Evolutionary conservation across 2,113 vertebrate genomes (phyloP).

Genomic region (Lampris incognitus): DNA sequence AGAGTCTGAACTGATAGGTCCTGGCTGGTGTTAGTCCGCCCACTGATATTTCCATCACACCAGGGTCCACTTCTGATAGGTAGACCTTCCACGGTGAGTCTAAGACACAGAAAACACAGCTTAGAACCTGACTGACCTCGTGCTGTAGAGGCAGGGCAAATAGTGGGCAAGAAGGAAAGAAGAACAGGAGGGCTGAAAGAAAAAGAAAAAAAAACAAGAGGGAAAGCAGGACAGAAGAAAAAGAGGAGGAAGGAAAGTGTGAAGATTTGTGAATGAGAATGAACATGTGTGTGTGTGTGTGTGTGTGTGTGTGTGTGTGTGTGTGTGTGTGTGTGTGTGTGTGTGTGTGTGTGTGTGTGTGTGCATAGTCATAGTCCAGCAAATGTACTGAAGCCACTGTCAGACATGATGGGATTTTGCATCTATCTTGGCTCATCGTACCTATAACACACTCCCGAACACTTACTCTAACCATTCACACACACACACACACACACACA

Average conservation of each 20-base stretch:
- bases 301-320: slow-evolving; percentile 10
- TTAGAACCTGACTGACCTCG: slow-evolving; percentile 50
- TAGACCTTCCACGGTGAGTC: slow-evolving; percentile 98
- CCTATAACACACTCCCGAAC: slow-evolving; percentile 26
- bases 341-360: slow-evolving; percentile 5
- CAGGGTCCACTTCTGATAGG: slow-evolving; percentile 86
- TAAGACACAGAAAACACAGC: slow-evolving; percentile 66
- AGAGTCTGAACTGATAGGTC: slow-evolving; percentile 95
- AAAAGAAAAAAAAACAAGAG: background rate
- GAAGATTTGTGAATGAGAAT: background rate
- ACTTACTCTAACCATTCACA: slow-evolving; percentile 15
- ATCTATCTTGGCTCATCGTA: slow-evolving; percentile 33
- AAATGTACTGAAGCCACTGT: slow-evolving; percentile 36
- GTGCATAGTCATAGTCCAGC: background rate
- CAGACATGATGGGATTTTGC: slow-evolving; percentile 34
- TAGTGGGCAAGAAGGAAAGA: slow-evolving; percentile 32
- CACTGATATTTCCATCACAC: slow-evolving; percentile 84
- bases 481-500: background rate
- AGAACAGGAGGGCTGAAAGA: background rate
- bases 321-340: background rate
- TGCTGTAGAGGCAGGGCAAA: slow-evolving; percentile 49
- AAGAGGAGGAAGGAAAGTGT: slow-evolving; percentile 5
- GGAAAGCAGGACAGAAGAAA: background rate
- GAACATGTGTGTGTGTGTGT: slow-evolving; percentile 18
- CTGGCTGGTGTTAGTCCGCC: slow-evolving; percentile 92